Conservation (phyloP, 2,888 invertebrate genomes). For the Alentia gelatinosa region DNA sequence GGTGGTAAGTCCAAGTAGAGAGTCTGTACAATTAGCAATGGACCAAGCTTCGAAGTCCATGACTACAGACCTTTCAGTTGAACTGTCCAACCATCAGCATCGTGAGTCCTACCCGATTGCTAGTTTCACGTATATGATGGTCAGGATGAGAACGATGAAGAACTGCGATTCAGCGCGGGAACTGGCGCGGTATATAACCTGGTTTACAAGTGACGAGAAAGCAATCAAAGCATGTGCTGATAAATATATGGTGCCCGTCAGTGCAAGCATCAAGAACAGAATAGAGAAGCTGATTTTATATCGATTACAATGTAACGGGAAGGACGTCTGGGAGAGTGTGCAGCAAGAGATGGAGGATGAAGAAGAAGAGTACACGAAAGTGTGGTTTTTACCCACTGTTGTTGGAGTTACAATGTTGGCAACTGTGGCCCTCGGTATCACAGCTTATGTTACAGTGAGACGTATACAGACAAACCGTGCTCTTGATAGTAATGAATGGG, state of each 20-base stretch:
- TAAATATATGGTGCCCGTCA: constrained; percentile 57
- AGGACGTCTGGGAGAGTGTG: constrained; percentile 15
- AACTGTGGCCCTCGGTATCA: neutral
- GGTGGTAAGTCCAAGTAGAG: constrained; percentile 23
- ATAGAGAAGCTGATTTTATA: constrained; percentile 29
- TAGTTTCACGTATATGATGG: constrained; percentile 74
- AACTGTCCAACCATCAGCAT: constrained; percentile 41
- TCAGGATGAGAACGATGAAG: constrained; percentile 63
- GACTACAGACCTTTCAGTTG: neutral
- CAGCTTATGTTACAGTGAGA: neutral
- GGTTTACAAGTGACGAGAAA: constrained; percentile 53
- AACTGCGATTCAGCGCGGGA: constrained; percentile 72
- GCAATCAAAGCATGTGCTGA: constrained; percentile 58
- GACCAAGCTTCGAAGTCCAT: neutral
- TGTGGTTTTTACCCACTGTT: neutral
- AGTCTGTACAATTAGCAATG: constrained; percentile 58
- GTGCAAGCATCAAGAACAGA: neutral
- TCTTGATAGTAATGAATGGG: constrained; percentile 52
- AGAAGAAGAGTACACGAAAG: neutral
- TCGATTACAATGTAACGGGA: constrained; percentile 44
- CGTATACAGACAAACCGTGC: neutral
- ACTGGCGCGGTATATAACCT: constrained; percentile 65
- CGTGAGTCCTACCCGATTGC: constrained; percentile 72
- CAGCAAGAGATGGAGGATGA: neutral
- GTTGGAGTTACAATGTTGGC: neutral